Evolutionary conservation across 2,888 invertebrate genomes (phyloP), one percentile per base, ranked within the genome.

Genomic region (Pristionchus maxplancki): DNA sequence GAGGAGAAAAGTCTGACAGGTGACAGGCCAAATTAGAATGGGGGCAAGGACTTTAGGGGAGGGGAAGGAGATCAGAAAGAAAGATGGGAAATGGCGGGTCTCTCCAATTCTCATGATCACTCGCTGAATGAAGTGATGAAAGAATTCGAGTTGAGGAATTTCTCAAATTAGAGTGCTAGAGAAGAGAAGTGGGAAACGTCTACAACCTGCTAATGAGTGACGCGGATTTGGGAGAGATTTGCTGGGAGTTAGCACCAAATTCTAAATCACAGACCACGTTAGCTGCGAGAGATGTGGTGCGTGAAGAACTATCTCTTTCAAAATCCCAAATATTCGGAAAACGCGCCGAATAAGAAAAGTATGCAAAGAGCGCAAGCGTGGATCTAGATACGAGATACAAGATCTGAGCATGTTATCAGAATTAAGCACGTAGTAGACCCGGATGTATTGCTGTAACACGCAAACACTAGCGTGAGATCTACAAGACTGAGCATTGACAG

Each of bases 11-110:
- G 50, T 0, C 37, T 83, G 82, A 83, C 82, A 83, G 82, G 82
- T 83, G 82, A 83, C 82, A 53, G 82, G 82, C 82, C 82, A 83
- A 83, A 83, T 83, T 83, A 83, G 82, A 53, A 44, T 44, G 44
- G 82, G 8, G 37, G 85, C 31, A 85, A 64, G 62, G 40, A 44
- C 82, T 53, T 37, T 53, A 20, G 82, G n/a, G 44, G 82, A 11
- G 13, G 48, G 34, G 37, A 15, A 34, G n/a, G 85, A 85, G 85
- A 85, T 85, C 44, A 64, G 31, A 44, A 64, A 40, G 44, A 64
- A 40, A 20, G 64, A 78, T 78, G 78, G 40, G 71, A 85, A 48
- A 64, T 8, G 28, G 64, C 13, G 24, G 24, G 28, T 3, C n/a
- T n/a, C n/a, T n/a, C n/a, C n/a, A n/a, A n/a, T n/a, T n/a, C n/a